Base-by-base conservation (phyloP, 2,888 invertebrate genomes). In the Leucophenga maculata region DNA sequence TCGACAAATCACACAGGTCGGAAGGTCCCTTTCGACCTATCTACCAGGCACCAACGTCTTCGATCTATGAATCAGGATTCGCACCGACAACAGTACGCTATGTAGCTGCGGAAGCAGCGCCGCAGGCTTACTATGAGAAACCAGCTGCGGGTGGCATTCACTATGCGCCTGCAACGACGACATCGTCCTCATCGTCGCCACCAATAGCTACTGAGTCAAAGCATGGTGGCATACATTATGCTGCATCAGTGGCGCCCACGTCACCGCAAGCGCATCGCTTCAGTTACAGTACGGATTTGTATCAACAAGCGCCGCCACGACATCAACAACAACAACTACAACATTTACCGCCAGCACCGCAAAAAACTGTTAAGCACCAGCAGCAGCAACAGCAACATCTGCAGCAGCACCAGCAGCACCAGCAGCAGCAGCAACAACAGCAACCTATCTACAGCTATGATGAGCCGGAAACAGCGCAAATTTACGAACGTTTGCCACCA, bases 11-110 rank as follows among this genome's bases (percentile, higher is more conserved):
- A 20, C 75, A 39, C 60, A 74, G 55, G 85, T 16, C 32, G 16
- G 83, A 84, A 52, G 75, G 79, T 8, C 76, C 80, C 3, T 86
- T 87, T 62, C 76, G 81, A 20, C 81, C 87, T 22, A 75, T 85
- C 11, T 80, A 77, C 20, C 74, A 31, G n/a, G 32, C 59, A 39
- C 18, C 76, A 6, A 69, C 77, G 48, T 67, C 71, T n/a, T 67
- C 64, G 26, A 71, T 70, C 8, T 71, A 72, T 22, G 67, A 74
- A 44, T 69, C 72, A 44, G 68, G 79, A 48, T 84, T 81, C 65
- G 80, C 75, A 67, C 78, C 83, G 31, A 80, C 86, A 3, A 77
- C 86, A 3, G 72, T 80, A 16, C 82, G 79, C 11, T 86, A 86
- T 68, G 77, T 83, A n/a, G 73, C 80, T 55, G 83, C 85, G 50